Evolutionary conservation across 2,888 invertebrate genomes (phyloP).

Genomic region (Synergus laeviventris): DNA sequence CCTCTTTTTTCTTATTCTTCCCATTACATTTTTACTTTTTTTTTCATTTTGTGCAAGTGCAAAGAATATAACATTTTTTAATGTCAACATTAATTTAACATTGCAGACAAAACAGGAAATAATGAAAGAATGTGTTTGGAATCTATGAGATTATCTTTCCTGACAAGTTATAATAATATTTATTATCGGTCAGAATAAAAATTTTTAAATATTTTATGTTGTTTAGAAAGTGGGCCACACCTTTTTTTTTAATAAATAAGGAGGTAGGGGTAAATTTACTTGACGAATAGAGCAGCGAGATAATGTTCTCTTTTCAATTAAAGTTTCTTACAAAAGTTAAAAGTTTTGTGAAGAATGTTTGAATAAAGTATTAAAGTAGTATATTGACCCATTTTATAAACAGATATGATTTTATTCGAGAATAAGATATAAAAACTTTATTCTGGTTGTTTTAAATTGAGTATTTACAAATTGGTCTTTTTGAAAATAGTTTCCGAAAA

Average conservation of each 20-base stretch:
- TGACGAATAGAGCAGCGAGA: conserved; percentile 8
- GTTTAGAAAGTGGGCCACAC: conserved; percentile 11
- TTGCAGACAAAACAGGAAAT: too few species aligned
- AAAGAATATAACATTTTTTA: not conserved
- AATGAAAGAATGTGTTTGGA: not conserved
- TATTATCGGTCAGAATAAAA: not conserved
- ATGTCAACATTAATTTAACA: not conserved
- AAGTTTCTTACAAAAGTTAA: conserved; percentile 21
- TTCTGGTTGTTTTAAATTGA: not conserved
- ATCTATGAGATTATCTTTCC: not conserved
- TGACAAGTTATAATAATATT: not conserved
- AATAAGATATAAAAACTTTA: not conserved
- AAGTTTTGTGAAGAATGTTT: not conserved
- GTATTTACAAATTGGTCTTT: not conserved
- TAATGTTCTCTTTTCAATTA: conserved; percentile 28
- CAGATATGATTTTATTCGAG: not conserved
- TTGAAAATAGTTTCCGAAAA: not conserved
- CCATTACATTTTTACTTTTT: not conserved
- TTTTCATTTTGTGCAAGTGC: not conserved
- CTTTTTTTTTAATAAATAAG: not conserved
- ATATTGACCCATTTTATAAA: conserved; percentile 5
- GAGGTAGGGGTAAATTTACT: not conserved
- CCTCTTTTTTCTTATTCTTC: not conserved
- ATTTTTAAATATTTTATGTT: conserved; percentile 16
- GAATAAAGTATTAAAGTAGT: conserved; percentile 6